Evolutionary conservation across 2,888 invertebrate genomes (phyloP).

Genomic region (Temnothorax unifasciatus): DNA sequence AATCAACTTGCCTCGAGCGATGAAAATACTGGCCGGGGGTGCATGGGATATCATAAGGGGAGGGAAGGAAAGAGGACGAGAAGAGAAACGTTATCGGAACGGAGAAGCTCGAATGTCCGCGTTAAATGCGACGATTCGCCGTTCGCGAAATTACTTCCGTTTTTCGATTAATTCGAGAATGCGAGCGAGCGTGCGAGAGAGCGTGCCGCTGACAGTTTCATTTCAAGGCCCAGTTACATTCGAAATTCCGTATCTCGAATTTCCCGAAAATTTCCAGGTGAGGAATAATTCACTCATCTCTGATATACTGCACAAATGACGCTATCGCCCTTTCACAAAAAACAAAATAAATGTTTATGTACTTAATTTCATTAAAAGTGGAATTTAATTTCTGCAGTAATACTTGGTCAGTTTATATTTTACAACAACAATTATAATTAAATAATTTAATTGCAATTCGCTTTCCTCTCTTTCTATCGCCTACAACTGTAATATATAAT

Average conservation of each 20-base stretch:
- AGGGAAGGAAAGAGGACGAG: background rate
- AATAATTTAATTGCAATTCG: constrained; percentile 8
- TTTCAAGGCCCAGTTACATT: constrained; percentile 62
- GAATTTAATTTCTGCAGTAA: background rate
- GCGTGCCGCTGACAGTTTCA: constrained; percentile 75
- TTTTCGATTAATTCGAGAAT: constrained; percentile 81
- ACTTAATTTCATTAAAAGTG: constrained; percentile 5
- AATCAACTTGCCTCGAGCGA: constrained; percentile 75
- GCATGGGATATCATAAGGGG: background rate
- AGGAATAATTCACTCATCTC: constrained; percentile 15
- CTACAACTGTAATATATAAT: background rate
- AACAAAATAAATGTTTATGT: background rate
- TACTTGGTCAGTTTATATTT: background rate
- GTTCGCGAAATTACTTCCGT: constrained; percentile 80
- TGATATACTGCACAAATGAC: background rate
- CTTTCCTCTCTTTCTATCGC: no score
- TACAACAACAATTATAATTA: constrained; percentile 9
- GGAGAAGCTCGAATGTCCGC: constrained; percentile 46
- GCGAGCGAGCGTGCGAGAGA: constrained; percentile 62
- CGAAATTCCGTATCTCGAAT: constrained; percentile 40
- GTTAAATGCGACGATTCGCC: constrained; percentile 69
- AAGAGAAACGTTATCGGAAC: constrained; percentile 32
- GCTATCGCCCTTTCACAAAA: background rate
- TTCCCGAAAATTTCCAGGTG: constrained; percentile 16
- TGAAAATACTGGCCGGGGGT: constrained; percentile 41